Base-by-base conservation (phyloP, 2,797 vertebrate species). In the Chloroceryle inda region DNA sequence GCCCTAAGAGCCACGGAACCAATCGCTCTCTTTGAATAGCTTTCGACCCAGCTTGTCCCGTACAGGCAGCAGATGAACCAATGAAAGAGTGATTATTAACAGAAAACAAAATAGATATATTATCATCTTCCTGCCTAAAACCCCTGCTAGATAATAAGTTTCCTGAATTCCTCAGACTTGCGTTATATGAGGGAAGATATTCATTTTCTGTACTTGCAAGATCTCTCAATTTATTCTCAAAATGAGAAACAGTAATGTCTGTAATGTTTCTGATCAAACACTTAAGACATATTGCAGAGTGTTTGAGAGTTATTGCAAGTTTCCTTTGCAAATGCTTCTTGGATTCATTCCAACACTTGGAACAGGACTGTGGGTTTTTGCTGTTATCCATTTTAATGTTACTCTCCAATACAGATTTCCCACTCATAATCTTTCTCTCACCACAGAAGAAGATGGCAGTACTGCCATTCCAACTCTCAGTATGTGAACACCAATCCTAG, bases 221-320 rank as follows among this genome's bases (percentile, higher is more conserved):
- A 17, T 49, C 33, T 86, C 45, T 69, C 35, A 49, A 37, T 89
- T 92, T 89, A 52, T 92, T 92, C 58, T 88, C 61, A 64, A 50
- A 61, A 85, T 71, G 67, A 77, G 72, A 71, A 94, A 40, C 56
- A 56, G 44, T 82, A 85, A 82, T 52, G 78, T 66, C 59, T 74
- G 35, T 67, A 75, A 78, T 81, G 64, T 63, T 79, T 92, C 87
- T 89, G 75, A 91, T 94, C 72, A 85, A 77, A 74, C 44, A 61
- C 38, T 74, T 79, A 37, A 79, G 82, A 88, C 47, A 16, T 44
- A 73, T 64, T 85, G 72, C 71, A 35, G 38, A 68, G 33, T 55
- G 42, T 89, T 67, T 49, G 52, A 83, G 94, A 94, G 52, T 64
- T 77, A 68, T 18, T 85, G 56, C 52, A 29, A 37, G 78, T 61